phyloP scores from a whole-genome alignment of 2,113 vertebrate genomes.

The Antidorcas marsupialis region DNA sequence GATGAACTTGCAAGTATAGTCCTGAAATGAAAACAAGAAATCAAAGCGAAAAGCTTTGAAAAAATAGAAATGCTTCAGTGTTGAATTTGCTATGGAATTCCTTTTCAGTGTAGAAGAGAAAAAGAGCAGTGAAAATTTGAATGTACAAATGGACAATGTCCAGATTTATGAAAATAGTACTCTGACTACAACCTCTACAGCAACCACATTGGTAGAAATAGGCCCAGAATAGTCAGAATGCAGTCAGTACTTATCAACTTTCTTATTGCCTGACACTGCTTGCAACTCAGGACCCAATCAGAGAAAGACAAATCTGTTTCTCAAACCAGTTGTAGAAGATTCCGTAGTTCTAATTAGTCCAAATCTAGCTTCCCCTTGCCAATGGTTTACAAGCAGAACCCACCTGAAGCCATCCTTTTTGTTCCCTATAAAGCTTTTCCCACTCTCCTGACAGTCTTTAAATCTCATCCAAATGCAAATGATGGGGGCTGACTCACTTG shows the following conservation, averaged over 20 bases:
- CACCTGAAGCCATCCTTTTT: background rate
- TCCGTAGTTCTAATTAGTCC: background rate
- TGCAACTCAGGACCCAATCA: background rate
- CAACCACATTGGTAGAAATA: background rate
- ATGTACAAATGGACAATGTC: background rate
- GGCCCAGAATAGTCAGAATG: background rate
- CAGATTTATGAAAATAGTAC: background rate
- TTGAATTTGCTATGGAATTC: background rate
- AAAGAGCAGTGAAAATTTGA: background rate
- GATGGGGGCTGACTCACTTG: background rate
- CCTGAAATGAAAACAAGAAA: background rate
- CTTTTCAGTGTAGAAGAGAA: background rate
- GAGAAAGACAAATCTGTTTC: background rate
- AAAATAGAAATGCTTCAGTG: background rate
- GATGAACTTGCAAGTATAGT: rapidly evolving
- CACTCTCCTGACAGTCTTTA: background rate
- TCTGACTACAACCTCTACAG: background rate
- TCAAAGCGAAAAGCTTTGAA: background rate
- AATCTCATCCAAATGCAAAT: background rate
- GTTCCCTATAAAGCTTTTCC: background rate
- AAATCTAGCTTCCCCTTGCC: background rate
- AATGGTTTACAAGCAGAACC: background rate
- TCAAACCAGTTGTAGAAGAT: background rate
- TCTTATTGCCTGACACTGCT: background rate
- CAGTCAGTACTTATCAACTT: background rate